These are phyloP conservation scores for Drosophila formosana DNA, from an alignment of 2,888 invertebrate genomes.

Conservation along the genomic window DNA sequence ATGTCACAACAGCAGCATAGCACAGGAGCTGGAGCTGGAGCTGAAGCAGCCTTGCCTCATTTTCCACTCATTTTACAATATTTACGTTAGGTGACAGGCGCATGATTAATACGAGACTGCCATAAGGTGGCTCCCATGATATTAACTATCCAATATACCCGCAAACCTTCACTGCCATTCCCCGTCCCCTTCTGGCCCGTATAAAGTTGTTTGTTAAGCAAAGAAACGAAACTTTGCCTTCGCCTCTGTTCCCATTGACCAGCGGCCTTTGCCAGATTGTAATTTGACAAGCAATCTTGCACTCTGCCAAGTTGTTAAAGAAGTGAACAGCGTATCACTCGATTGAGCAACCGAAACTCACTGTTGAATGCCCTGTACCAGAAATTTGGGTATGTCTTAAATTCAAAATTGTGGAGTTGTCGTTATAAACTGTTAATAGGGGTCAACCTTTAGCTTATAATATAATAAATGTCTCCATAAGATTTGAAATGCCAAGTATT, in stretches of 20 bases:
- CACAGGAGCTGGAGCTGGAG: neutral
- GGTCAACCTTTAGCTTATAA: too few relatives aligned
- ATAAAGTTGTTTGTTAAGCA: constrained; percentile 53
- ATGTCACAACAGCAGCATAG: constrained; percentile 31
- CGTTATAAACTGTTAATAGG: too few relatives aligned
- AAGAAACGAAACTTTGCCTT: constrained; percentile 58
- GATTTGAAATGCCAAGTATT: neutral
- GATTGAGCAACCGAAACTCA: neutral
- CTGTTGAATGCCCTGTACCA: constrained; percentile 22
- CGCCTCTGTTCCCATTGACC: constrained; percentile 54
- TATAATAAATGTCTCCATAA: neutral
- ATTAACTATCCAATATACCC: constrained; percentile 47
- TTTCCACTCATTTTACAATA: constrained; percentile 70
- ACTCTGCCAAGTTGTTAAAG: constrained; percentile 7
- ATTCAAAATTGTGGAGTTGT: neutral
- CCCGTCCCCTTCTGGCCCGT: constrained; percentile 12
- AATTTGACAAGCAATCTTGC: constrained; percentile 57
- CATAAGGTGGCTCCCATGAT: constrained; percentile 39
- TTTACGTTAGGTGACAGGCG: constrained; percentile 76
- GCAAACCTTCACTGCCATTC: neutral
- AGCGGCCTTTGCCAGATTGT: constrained; percentile 44
- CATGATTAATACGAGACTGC: constrained; percentile 72
- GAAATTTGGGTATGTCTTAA: too few relatives aligned
- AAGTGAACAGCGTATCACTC: constrained; percentile 7
- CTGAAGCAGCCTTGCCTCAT: constrained; percentile 48